Percentiles rank a stretch among this genome's conserved stretches.
Evolutionary conservation across 2,113 vertebrate species (phyloP).

Genomic region (Epinephelus fuscoguttatus): DNA sequence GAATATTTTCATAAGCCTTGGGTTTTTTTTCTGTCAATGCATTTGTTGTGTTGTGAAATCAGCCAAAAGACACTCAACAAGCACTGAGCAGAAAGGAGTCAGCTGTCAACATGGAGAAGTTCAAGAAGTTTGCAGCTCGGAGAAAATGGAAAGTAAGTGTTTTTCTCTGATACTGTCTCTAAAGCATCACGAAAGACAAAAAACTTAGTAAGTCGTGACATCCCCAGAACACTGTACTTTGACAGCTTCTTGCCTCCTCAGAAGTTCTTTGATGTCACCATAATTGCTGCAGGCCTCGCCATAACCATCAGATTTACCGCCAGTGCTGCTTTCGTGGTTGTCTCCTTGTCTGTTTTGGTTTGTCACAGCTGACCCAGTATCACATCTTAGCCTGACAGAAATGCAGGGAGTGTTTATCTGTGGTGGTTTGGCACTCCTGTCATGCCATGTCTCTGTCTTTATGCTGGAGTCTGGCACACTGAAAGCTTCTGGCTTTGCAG

Average conservation of each 20-base stretch:
- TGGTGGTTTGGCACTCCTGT: not conserved
- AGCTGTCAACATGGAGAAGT: constrained; percentile 99
- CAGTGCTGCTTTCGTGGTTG: not conserved
- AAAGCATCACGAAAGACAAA: not conserved
- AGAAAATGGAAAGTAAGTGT: constrained; percentile 96
- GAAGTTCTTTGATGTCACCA: not conserved
- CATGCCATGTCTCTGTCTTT: constrained; percentile 26
- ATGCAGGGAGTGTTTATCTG: not conserved
- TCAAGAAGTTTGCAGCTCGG: constrained; percentile 97
- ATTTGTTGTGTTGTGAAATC: constrained; percentile 28
- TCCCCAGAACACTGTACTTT: not conserved
- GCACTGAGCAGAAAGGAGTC: constrained; percentile 97
- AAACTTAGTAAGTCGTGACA: not conserved
- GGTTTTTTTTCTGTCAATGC: not conserved
- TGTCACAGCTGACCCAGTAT: constrained; percentile 17
- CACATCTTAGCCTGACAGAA: not conserved
- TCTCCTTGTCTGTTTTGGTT: constrained; percentile 31
- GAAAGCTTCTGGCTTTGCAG: constrained; percentile 15
- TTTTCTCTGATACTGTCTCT: not conserved
- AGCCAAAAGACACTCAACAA: constrained; percentile 98
- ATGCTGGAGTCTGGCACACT: not conserved
- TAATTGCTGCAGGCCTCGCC: not conserved
- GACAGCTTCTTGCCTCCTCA: not conserved
- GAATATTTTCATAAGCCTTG: not conserved
- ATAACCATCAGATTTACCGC: not conserved